Evolutionary conservation across 2,888 invertebrate genomes (phyloP).

Genomic region (Galeopsomyia nigrocyanea): DNA sequence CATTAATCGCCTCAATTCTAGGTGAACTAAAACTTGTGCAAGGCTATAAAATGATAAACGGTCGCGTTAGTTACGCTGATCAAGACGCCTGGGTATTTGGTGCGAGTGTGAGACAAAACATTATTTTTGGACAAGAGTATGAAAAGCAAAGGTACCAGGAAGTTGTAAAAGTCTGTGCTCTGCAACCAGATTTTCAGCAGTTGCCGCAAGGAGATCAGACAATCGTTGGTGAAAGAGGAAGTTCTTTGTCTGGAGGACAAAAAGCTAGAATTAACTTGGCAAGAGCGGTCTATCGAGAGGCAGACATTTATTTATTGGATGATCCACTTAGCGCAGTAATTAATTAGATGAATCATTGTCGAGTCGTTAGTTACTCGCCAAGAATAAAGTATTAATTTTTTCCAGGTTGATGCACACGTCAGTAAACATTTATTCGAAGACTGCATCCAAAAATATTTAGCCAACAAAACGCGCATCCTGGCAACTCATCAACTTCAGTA

Average conservation of each 20-base stretch:
- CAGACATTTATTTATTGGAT: constrained; percentile 84
- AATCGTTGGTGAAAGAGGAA: constrained; percentile 80
- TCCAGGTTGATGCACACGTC: constrained; percentile 69
- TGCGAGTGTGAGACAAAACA: constrained; percentile 84
- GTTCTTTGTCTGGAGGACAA: constrained; percentile 81
- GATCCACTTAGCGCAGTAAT: constrained; percentile 78
- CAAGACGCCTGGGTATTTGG: constrained; percentile 91
- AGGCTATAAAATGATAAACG: constrained; percentile 77
- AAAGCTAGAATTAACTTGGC: constrained; percentile 83
- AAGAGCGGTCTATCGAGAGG: constrained; percentile 80
- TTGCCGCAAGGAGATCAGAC: constrained; percentile 80
- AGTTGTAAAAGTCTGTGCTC: constrained; percentile 68
- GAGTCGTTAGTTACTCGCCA: too few relatives aligned
- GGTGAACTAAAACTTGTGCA: constrained; percentile 70
- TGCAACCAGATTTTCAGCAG: constrained; percentile 71
- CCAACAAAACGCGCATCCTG: constrained; percentile 79
- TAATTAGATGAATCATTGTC: constrained; percentile 59
- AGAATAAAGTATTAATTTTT: too few relatives aligned
- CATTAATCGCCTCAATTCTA: too few relatives aligned
- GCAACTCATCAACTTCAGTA: constrained; percentile 84
- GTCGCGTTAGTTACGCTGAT: constrained; percentile 80
- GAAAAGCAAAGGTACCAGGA: constrained; percentile 73
- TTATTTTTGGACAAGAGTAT: constrained; percentile 83
- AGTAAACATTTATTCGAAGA: constrained; percentile 82
- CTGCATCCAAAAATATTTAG: constrained; percentile 76